phyloP scores from a whole-genome alignment of 37 sponge, comb jelly and placozoan species.

The Tethya wilhelma region DNA sequence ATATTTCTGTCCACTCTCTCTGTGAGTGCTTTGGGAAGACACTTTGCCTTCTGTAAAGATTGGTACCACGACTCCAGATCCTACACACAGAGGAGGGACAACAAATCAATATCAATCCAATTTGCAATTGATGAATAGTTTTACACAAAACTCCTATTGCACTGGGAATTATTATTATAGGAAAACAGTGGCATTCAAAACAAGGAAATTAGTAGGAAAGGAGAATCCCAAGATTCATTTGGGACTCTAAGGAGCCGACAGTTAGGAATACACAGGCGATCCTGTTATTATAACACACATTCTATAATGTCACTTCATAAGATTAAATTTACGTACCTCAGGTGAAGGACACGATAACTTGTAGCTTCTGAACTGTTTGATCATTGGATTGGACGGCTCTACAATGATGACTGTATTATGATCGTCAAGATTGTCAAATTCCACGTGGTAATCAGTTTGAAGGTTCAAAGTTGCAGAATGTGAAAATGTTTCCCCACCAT shows the following conservation, averaged over 20 bases:
- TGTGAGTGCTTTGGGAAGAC: conserved; percentile 2
- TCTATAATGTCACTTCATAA: background rate
- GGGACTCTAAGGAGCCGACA: no score
- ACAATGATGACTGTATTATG: conserved; percentile 4
- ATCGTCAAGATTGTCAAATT: background rate
- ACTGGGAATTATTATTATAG: no score
- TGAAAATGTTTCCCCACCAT: background rate
- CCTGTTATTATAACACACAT: background rate
- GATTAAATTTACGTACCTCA: conserved; percentile 20
- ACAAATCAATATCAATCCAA: background rate
- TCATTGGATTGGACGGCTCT: conserved; percentile 12
- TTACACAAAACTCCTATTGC: no score
- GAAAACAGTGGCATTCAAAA: no score
- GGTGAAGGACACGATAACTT: conserved; percentile 46
- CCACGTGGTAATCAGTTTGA: conserved; percentile 44
- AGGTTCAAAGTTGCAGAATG: conserved; percentile 20
- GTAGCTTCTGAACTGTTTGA: conserved; percentile 8
- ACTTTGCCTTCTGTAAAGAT: conserved; percentile 8
- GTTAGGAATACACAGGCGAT: background rate
- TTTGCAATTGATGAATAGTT: background rate
- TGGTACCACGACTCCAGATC: conserved; percentile 64
- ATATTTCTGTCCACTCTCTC: no score
- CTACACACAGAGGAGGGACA: background rate
- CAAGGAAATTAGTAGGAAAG: no score
- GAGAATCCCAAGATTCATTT: no score